A percentile compares a stretch with the other conserved stretches of the same genome.
phyloP scores from a whole-genome alignment of 2,888 invertebrate species.

The Megaustenia siamemsis region DNA sequence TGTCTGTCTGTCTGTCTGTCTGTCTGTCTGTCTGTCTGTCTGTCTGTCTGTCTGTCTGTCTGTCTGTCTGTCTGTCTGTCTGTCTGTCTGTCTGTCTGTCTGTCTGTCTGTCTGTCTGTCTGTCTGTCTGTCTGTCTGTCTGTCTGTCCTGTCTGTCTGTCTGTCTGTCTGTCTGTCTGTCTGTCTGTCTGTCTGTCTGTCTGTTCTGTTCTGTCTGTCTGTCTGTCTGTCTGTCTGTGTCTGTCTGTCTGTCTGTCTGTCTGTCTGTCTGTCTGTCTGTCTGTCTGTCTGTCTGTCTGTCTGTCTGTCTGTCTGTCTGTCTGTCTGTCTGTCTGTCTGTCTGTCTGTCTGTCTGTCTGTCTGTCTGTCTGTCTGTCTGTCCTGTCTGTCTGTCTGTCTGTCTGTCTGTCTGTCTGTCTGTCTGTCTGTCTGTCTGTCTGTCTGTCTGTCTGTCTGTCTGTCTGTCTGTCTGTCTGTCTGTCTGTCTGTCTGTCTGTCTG shows the following conservation, averaged over 20 bases:
- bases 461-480: not conserved
- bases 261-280: not conserved
- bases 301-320: slow-evolving; percentile 27
- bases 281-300: not conserved
- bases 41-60: not conserved
- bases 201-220: too few relatives aligned
- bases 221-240: not conserved
- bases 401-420: not conserved
- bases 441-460: not conserved
- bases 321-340: slow-evolving; percentile 38
- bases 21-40: not conserved
- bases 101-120: not conserved
- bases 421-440: too few relatives aligned
- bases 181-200: not conserved
- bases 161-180: not conserved
- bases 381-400: too few relatives aligned
- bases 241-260: slow-evolving; percentile 4
- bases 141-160: too few relatives aligned
- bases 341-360: not conserved
- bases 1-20: slow-evolving; percentile 27
- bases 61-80: not conserved
- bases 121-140: not conserved
- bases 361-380: too few relatives aligned
- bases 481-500: not conserved
- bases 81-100: not conserved